Conservation (phyloP, 1,140 invertebrate species). For the Drosophila prosaltans region DNA sequence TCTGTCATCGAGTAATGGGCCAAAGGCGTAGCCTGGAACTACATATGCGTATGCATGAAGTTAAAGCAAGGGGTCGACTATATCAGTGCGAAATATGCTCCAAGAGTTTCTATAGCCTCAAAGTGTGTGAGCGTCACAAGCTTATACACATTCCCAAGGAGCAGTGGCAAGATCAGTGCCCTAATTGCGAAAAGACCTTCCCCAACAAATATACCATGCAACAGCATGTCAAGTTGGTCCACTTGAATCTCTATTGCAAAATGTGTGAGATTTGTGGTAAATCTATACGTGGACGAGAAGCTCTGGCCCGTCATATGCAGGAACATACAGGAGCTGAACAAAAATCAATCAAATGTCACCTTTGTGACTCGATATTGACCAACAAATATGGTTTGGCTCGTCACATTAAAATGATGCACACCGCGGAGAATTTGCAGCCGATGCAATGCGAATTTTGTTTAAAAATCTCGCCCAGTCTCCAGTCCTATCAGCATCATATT, state of each 20-base stretch:
- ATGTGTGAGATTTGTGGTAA: constrained; percentile 80
- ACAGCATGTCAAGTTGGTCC: constrained; percentile 68
- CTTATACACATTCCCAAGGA: constrained; percentile 69
- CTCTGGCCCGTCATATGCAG: constrained; percentile 66
- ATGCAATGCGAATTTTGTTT: constrained; percentile 65
- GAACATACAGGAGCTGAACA: constrained; percentile 55
- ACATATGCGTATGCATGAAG: constrained; percentile 72
- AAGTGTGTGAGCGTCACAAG: constrained; percentile 67
- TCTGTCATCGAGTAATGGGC: constrained; percentile 65
- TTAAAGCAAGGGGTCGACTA: constrained; percentile 53
- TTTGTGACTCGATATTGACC: constrained; percentile 65
- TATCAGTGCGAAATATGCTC: constrained; percentile 66
- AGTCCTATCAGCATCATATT: constrained; percentile 67
- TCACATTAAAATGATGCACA: constrained; percentile 77
- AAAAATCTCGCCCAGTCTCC: constrained; percentile 65
- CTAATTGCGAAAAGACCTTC: constrained; percentile 59
- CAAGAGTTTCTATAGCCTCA: constrained; percentile 62
- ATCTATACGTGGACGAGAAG: constrained; percentile 55
- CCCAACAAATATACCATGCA: constrained; percentile 67
- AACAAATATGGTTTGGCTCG: constrained; percentile 68
- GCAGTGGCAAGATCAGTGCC: constrained; percentile 57
- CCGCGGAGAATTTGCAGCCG: constrained; percentile 59
- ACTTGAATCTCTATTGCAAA: constrained; percentile 69
- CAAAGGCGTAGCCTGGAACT: constrained; percentile 65
- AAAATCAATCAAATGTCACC: constrained; percentile 57